Evolutionary conservation across 2,888 invertebrate species (phyloP).

Genomic region (Aethes cnicana): DNA sequence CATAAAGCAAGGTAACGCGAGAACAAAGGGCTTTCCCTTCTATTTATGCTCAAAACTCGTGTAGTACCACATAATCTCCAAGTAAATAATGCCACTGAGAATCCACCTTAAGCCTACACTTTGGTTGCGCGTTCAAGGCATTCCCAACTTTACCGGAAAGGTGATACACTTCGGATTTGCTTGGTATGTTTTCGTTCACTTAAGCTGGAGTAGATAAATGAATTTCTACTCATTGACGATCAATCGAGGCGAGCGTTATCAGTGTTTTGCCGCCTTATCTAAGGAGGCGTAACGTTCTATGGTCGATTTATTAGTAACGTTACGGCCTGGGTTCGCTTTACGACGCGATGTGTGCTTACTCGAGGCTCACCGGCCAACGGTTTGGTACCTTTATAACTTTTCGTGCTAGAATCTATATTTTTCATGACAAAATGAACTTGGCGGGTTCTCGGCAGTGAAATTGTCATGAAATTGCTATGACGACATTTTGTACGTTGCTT

Average conservation of each 20-base stretch:
- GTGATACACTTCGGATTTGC: conserved; percentile 21
- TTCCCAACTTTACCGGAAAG: conserved; percentile 32
- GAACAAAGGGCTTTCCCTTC: conserved; percentile 9
- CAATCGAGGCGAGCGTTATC: conserved; percentile 72
- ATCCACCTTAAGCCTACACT: conserved; percentile 48
- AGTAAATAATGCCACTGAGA: conserved; percentile 45
- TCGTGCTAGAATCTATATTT: too few relatives aligned
- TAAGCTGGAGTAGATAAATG: conserved; percentile 66
- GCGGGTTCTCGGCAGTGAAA: too few relatives aligned
- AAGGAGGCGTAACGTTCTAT: conserved; percentile 53
- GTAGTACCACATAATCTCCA: conserved; percentile 24
- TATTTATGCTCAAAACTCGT: conserved; percentile 24
- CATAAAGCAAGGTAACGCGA: too few relatives aligned
- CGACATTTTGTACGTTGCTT: too few relatives aligned
- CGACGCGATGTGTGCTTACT: too few relatives aligned
- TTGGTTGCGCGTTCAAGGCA: conserved; percentile 25
- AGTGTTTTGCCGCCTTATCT: conserved; percentile 73
- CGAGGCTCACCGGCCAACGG: too few relatives aligned
- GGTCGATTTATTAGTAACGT: conserved; percentile 51
- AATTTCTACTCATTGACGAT: conserved; percentile 79
- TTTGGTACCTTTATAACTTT: too few relatives aligned
- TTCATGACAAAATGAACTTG: too few relatives aligned
- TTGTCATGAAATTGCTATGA: too few relatives aligned
- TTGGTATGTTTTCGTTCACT: conserved; percentile 37
- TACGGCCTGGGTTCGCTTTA: conserved; percentile 15